phyloP scores from a whole-genome alignment of 2,888 invertebrate genomes.

The Gonocerus acuteangulatus region DNA sequence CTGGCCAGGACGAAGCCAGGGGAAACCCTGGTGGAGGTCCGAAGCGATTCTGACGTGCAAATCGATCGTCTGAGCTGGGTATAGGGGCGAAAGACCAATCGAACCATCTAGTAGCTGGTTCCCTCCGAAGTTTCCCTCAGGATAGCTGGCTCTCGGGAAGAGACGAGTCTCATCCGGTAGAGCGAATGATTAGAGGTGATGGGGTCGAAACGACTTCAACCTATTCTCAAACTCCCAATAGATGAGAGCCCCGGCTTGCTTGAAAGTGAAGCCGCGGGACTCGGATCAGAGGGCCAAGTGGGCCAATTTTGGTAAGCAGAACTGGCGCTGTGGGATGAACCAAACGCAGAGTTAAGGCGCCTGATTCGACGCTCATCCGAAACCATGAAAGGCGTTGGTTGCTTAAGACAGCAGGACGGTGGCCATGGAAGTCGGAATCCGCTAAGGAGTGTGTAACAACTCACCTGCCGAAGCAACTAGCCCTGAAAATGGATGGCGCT shows the following conservation, averaged over 20 bases:
- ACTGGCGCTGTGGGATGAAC: slow-evolving; percentile 46
- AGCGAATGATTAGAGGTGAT: slow-evolving; percentile 68
- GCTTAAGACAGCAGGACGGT: slow-evolving; percentile 58
- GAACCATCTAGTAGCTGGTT: slow-evolving; percentile 50
- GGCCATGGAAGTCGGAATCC: slow-evolving; percentile 68
- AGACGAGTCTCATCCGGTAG: slow-evolving; percentile 57
- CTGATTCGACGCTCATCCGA: slow-evolving; percentile 54
- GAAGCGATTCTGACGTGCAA: slow-evolving; percentile 70
- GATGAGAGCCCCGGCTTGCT: slow-evolving; percentile 57
- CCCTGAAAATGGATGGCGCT: slow-evolving; percentile 60
- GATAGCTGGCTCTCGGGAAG: slow-evolving; percentile 49
- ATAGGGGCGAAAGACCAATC: slow-evolving; percentile 35
- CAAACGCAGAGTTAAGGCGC: slow-evolving; percentile 61
- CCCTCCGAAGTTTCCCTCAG: slow-evolving; percentile 69
- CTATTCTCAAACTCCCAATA: slow-evolving; percentile 73
- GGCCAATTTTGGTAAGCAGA: slow-evolving; percentile 49
- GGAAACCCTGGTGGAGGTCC: slow-evolving; percentile 64
- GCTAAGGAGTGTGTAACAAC: slow-evolving; percentile 48
- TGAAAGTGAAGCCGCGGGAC: slow-evolving; percentile 48
- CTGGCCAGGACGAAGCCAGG: slow-evolving; percentile 61
- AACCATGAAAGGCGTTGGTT: slow-evolving; percentile 57
- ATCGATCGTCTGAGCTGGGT: slow-evolving; percentile 45
- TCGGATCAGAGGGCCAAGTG: slow-evolving; percentile 43
- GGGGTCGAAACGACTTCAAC: slow-evolving; percentile 62
- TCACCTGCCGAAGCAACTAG: slow-evolving; percentile 46